Evolutionary conservation across 2,888 invertebrate species (phyloP).

Genomic region (Coleophora deauratella): DNA sequence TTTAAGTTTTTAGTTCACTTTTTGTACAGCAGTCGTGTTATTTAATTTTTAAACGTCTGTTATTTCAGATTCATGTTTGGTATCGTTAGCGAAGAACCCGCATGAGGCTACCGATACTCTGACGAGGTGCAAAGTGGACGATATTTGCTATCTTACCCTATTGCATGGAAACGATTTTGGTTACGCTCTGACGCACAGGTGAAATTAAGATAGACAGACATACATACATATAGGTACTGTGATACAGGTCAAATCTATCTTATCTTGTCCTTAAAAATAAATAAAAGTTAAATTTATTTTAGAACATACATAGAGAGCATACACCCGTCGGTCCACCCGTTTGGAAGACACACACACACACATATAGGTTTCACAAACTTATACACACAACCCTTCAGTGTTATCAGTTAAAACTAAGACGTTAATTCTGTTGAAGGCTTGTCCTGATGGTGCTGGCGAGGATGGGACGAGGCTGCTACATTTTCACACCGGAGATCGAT

Average conservation of each 20-base stretch:
- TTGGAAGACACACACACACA: too few relatives aligned
- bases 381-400: not conserved
- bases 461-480: conserved; percentile 17
- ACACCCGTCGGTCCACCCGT: too few relatives aligned
- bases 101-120: conserved; percentile 6
- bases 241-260: too few relatives aligned
- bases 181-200: conserved; percentile 43
- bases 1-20: too few relatives aligned
- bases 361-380: not conserved
- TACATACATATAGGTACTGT: too few relatives aligned
- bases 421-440: conserved; percentile 11
- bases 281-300: too few relatives aligned
- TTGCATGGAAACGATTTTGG: conserved; percentile 31
- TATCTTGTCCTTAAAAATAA: too few relatives aligned
- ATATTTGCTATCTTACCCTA: conserved; percentile 23
- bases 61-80: conserved; percentile 32
- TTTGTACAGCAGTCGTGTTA: too few relatives aligned
- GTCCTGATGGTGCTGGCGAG: conserved; percentile 18
- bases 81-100: conserved; percentile 20
- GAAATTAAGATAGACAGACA: conserved; percentile 6
- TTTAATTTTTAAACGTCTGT: too few relatives aligned
- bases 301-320: too few relatives aligned
- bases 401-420: not conserved
- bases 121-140: conserved; percentile 20
- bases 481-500: conserved; percentile 17